Evolutionary conservation across 2,888 invertebrate genomes (phyloP), one percentile per base, ranked within the genome.

Genomic region (Epinotia brunnichana): DNA sequence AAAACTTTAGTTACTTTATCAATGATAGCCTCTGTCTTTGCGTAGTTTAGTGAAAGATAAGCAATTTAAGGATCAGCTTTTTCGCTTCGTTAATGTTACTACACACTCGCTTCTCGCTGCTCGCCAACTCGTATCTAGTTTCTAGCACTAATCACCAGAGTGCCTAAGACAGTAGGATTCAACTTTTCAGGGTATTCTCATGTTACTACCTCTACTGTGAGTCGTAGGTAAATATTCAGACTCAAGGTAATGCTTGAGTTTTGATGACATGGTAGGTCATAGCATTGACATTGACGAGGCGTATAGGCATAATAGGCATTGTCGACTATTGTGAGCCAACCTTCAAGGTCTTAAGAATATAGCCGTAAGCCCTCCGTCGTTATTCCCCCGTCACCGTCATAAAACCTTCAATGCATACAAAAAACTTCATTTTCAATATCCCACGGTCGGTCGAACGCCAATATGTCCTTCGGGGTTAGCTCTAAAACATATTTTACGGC

Each of bases 361-460:
- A 76, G 75, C 69, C 77, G 76, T 80, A 78, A 77, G 78, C 39
- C 17, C 69, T 59, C 61, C 70, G 74, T 69, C 75, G 75, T 79
- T 76, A 77, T 78, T 81, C 76, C 78, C 78, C 77, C 77, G 77
- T 81, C 75, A 78, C 78, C 76, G 78, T 71, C 80, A 78, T 87
- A 85, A 86, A 86, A 82, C 86, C 82, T 81, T 82, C 84, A 85
- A 86, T 85, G 86, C 84, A 87, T 88, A 87, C 86, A 85, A 86
- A 87, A 87, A 87, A 83, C 86, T 86, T 88, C 84, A 87, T 87
- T 89, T 87, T 87, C 87, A 88, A 87, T 88, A 87, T 83, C 80
- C 74, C 79, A 75, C 79, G 78, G 80, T 76, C 78, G 80, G 79
- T 76, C 78, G 73, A 29, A 35, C 79, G 79, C 80, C 84, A 86